phyloP scores from a whole-genome alignment of 2,797 vertebrate genomes.

The Geotrypetes seraphini region DNA sequence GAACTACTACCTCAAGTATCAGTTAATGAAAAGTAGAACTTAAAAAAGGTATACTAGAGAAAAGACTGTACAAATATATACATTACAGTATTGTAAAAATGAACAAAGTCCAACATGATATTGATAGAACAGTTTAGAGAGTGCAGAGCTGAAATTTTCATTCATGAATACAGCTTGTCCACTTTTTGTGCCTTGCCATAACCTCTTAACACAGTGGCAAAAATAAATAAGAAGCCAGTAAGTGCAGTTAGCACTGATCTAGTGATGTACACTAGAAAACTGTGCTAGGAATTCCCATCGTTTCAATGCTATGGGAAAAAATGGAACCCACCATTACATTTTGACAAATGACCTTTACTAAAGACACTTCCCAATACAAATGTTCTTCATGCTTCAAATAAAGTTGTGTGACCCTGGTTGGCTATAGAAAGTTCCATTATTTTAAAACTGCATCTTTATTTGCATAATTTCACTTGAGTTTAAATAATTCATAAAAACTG shows the following conservation, averaged over 20 bases:
- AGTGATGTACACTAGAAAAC: slow-evolving; percentile 38
- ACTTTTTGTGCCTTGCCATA: slow-evolving; percentile 22
- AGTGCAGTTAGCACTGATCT: too few relatives aligned
- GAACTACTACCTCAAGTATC: slow-evolving; percentile 55
- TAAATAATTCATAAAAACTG: too few relatives aligned
- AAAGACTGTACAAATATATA: slow-evolving; percentile 56
- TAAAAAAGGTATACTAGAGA: slow-evolving; percentile 42
- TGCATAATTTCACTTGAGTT: too few relatives aligned
- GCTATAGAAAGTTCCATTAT: too few relatives aligned
- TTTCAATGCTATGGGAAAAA: slow-evolving; percentile 2
- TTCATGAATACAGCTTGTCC: slow-evolving; percentile 17
- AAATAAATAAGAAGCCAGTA: slow-evolving; percentile 38
- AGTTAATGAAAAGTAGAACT: slow-evolving; percentile 51
- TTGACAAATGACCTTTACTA: too few relatives aligned
- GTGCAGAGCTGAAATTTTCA: slow-evolving; percentile 20
- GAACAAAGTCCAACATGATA: neutral
- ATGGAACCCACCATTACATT: neutral
- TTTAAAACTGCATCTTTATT: too few relatives aligned
- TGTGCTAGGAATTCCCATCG: slow-evolving; percentile 19
- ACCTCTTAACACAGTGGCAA: slow-evolving; percentile 31
- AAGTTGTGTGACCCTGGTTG: too few relatives aligned
- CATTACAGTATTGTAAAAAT: slow-evolving; percentile 38
- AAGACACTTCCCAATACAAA: too few relatives aligned
- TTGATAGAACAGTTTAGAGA: slow-evolving; percentile 5
- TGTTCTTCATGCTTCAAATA: too few relatives aligned